Evolutionary conservation across 2,113 vertebrate genomes (phyloP).

Genomic region (Cololabis saira): DNA sequence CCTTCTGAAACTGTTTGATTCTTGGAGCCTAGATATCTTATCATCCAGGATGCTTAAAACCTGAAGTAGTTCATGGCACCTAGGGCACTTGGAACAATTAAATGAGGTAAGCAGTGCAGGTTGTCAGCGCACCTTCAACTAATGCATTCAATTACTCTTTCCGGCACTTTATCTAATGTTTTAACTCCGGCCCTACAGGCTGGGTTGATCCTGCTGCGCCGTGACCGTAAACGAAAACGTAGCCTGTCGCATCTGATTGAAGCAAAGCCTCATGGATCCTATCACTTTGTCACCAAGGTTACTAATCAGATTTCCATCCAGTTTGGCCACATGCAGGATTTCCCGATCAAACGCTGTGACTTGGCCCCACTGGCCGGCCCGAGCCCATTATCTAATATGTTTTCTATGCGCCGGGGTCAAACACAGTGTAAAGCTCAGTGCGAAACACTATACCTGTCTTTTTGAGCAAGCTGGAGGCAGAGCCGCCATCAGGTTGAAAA

Average conservation of each 20-base stretch:
- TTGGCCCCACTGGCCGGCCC: constrained; percentile 83
- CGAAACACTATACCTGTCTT: constrained; percentile 91
- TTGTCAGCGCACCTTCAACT: constrained; percentile 50
- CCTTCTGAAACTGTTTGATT: constrained; percentile 32
- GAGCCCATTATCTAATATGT: constrained; percentile 93
- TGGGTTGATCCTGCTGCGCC: constrained; percentile 63
- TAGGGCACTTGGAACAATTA: constrained; percentile 31
- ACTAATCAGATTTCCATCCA: constrained; percentile 97
- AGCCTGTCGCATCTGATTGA: constrained; percentile 90
- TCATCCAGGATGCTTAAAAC: constrained; percentile 8
- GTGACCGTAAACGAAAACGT: constrained; percentile 81
- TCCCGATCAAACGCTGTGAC: constrained; percentile 91
- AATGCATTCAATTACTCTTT: constrained; percentile 66
- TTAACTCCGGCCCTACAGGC: constrained; percentile 19
- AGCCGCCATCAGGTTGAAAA: constrained; percentile 59
- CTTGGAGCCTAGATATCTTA: neutral
- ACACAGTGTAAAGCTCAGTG: constrained; percentile 89
- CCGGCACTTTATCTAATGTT: constrained; percentile 69
- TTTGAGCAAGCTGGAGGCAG: constrained; percentile 65
- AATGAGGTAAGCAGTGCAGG: constrained; percentile 55
- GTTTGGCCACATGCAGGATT: constrained; percentile 87
- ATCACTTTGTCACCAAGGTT: constrained; percentile 90
- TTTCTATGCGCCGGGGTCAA: constrained; percentile 92
- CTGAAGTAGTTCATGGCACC: neutral
- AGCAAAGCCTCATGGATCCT: constrained; percentile 84